Conservation (phyloP, 2,797 vertebrate species). For the Phataginus tetradactyla region DNA sequence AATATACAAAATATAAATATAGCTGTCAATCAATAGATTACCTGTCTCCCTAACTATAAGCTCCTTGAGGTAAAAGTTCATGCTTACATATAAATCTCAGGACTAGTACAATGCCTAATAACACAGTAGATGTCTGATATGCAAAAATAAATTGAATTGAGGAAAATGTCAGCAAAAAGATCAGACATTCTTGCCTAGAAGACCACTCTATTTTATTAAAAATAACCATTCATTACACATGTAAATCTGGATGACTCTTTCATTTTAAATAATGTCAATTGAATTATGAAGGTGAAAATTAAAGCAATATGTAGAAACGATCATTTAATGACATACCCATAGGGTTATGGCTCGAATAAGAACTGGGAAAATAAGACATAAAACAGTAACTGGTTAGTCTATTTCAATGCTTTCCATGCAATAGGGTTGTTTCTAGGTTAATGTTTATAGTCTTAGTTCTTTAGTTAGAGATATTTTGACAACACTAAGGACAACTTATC, state of each 20-base stretch:
- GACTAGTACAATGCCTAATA: neutral
- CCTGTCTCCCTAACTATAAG: neutral
- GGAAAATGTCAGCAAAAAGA: constrained; percentile 48
- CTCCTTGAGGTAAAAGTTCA: neutral
- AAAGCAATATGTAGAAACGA: constrained; percentile 23
- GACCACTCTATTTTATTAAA: constrained; percentile 72
- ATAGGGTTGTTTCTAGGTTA: neutral
- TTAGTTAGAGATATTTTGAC: constrained; percentile 10
- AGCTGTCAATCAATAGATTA: neutral
- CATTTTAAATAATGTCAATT: constrained; percentile 53
- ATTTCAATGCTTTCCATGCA: neutral
- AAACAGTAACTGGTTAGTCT: neutral
- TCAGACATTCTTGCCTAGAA: constrained; percentile 38
- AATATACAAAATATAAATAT: neutral
- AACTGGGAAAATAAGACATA: neutral
- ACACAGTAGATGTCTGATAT: constrained; percentile 35
- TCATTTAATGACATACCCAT: neutral
- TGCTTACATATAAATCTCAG: constrained; percentile 27
- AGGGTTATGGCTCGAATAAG: neutral
- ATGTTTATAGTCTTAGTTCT: neutral
- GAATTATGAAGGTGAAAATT: constrained; percentile 58
- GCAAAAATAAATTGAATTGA: constrained; percentile 59
- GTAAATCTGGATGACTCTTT: constrained; percentile 28
- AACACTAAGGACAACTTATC: neutral
- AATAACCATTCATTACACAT: constrained; percentile 55